These are phyloP conservation scores for Argyra leucocephala DNA, from an alignment of 2,888 invertebrate genomes.

Conservation along the genomic window DNA sequence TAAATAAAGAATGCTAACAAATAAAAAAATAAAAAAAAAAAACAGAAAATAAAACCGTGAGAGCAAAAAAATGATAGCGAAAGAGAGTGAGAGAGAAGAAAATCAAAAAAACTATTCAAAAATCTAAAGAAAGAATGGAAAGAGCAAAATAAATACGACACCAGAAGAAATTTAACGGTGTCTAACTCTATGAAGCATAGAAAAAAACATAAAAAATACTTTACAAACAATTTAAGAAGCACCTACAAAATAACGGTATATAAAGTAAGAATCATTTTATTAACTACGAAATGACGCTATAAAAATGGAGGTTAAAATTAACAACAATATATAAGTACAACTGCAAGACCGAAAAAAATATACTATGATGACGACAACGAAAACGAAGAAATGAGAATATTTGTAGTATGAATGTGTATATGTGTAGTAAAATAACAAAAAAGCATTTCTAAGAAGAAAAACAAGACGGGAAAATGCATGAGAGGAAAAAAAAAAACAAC, in stretches of 20 bases:
- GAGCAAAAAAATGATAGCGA: not conserved
- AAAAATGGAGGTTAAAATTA: not conserved
- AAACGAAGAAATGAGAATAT: not conserved
- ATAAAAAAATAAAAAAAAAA: not conserved
- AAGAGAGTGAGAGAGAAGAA: not conserved
- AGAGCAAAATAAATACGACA: not conserved
- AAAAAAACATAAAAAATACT: not conserved
- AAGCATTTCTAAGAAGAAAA: too few relatives aligned
- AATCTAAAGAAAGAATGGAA: not conserved
- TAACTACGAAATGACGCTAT: not conserved
- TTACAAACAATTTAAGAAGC: too few relatives aligned
- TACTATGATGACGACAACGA: not conserved
- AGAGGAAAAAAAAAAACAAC: not conserved
- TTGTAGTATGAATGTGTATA: too few relatives aligned
- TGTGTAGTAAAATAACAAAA: too few relatives aligned
- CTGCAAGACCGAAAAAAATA: not conserved
- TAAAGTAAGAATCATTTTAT: not conserved
- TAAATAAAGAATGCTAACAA: slow-evolving; percentile 6
- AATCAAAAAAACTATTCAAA: not conserved
- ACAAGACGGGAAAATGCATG: not conserved
- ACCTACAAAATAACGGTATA: not conserved
- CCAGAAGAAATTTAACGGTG: too few relatives aligned
- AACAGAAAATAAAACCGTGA: not conserved
- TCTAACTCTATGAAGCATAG: not conserved
- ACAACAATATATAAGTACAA: too few relatives aligned